phyloP scores from a whole-genome alignment of 2,113 vertebrate species.

The Globicephala melas region DNA sequence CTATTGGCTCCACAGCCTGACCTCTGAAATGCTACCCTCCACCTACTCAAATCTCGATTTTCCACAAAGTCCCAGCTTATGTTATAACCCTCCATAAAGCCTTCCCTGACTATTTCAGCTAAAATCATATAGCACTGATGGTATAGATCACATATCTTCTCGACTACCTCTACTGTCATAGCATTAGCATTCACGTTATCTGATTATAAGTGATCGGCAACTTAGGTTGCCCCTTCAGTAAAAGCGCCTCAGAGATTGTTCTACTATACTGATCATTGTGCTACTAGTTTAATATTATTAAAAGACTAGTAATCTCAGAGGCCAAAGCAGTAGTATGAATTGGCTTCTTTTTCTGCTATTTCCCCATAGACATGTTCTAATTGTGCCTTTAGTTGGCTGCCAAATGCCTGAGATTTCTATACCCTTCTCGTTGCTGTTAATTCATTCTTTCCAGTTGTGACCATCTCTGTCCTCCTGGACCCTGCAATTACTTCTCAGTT shows the following conservation, averaged over 20 bases:
- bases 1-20: background rate
- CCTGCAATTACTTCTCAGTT: background rate
- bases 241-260: background rate
- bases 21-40: background rate
- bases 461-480: background rate
- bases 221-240: background rate
- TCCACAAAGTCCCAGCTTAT: background rate
- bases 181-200: background rate
- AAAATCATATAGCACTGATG: background rate
- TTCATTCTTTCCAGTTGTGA: background rate
- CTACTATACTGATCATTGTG: background rate
- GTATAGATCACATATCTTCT: background rate
- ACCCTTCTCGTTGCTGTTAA: background rate
- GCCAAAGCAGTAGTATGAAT: background rate
- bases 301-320: background rate
- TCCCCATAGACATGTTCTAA: background rate
- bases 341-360: background rate
- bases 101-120: background rate
- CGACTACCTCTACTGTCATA: background rate
- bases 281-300: background rate
- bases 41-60: slow-evolving; percentile 21
- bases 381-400: background rate
- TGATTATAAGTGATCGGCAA: background rate
- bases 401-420: background rate
- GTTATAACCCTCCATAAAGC: background rate